These are phyloP conservation scores for Athripsodes cinereus DNA, from an alignment of 2,888 invertebrate species.

Conservation along the genomic window DNA sequence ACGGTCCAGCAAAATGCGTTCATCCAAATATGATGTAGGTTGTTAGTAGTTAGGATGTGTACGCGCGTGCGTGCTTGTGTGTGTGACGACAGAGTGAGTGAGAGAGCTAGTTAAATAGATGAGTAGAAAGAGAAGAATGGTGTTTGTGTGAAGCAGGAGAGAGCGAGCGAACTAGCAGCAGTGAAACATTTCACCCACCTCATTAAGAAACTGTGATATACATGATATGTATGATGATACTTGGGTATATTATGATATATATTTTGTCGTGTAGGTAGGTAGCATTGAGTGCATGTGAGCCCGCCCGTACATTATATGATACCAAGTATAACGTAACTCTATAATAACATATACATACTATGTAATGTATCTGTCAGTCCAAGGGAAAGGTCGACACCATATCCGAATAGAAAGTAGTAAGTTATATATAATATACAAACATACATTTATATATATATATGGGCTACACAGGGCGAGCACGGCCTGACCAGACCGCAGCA, in stretches of 20 bases:
- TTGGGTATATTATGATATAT: too few relatives aligned
- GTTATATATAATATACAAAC: background rate
- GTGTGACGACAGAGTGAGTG: too few relatives aligned
- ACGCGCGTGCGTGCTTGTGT: too few relatives aligned
- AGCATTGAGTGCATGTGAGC: too few relatives aligned
- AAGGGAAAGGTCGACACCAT: slow-evolving; percentile 55
- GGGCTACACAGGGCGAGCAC: slow-evolving; percentile 32
- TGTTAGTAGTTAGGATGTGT: too few relatives aligned
- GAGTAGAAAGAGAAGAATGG: background rate
- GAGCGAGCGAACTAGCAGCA: background rate
- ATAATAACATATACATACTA: slow-evolving; percentile 30
- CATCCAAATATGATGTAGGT: too few relatives aligned
- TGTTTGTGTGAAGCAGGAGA: background rate
- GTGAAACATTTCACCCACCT: slow-evolving; percentile 49
- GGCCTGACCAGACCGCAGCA: too few relatives aligned
- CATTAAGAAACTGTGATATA: slow-evolving; percentile 54
- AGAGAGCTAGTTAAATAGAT: background rate
- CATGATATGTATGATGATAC: too few relatives aligned
- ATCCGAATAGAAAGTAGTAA: slow-evolving; percentile 40
- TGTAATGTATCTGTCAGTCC: slow-evolving; percentile 46
- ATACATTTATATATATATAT: slow-evolving; percentile 40
- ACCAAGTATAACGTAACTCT: too few relatives aligned
- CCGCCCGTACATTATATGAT: too few relatives aligned
- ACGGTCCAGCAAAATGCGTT: too few relatives aligned
- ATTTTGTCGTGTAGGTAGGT: too few relatives aligned